Conservation (phyloP, 37 sponge, comb jelly and placozoan genomes). For the Ephydatia muelleri region DNA sequence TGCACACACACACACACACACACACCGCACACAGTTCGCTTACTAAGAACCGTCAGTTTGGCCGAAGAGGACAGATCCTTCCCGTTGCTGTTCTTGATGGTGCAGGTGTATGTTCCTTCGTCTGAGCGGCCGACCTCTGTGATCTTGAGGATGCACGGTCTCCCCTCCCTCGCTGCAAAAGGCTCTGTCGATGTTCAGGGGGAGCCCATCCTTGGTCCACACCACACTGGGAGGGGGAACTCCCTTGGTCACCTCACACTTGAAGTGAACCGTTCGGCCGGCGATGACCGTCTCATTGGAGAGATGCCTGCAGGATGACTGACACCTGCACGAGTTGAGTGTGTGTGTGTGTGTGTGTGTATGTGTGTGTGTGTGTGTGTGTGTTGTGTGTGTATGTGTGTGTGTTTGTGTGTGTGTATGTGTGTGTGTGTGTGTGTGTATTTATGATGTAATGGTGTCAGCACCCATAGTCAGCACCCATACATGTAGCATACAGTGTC, state of each 20-base stretch:
- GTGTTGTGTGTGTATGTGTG: no score
- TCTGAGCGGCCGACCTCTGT: slow-evolving; percentile 30
- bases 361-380: background rate
- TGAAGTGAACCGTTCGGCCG: slow-evolving; percentile 24
- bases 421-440: no score
- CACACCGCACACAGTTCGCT: no score
- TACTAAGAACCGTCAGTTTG: slow-evolving; percentile 55
- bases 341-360: no score
- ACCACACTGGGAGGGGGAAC: slow-evolving; percentile 34
- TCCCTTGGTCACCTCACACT: slow-evolving; percentile 31
- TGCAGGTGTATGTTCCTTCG: slow-evolving; percentile 67
- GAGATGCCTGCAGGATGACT: slow-evolving; percentile 6
- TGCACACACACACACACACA: no score
- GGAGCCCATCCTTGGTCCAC: slow-evolving; percentile 56
- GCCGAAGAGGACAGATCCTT: slow-evolving; percentile 15
- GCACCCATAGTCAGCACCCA: no score
- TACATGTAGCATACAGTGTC: no score
- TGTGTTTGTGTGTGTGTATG: no score
- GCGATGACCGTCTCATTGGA: slow-evolving; percentile 37
- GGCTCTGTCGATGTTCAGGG: slow-evolving; percentile 39
- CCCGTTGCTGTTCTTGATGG: slow-evolving; percentile 27
- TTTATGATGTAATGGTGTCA: no score
- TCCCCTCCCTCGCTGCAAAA: slow-evolving; percentile 31
- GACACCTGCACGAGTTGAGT: background rate
- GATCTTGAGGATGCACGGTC: slow-evolving; percentile 47